These are phyloP conservation scores for Euwallacea fornicatus DNA, from an alignment of 1,140 invertebrate species.

Conservation along the genomic window DNA sequence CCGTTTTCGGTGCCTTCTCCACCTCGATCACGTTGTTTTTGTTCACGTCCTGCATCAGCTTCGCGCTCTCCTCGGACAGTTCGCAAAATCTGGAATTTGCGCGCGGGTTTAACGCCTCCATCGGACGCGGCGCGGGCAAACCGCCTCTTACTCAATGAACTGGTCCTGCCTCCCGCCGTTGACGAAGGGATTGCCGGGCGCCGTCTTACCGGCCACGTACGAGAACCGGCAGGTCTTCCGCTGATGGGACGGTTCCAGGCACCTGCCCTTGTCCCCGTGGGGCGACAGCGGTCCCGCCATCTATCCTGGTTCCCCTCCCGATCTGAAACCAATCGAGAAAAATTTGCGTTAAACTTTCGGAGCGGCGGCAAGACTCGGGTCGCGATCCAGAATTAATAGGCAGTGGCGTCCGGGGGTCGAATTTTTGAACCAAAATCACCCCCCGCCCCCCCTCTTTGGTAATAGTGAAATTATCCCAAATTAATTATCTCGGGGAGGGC, in stretches of 20 bases:
- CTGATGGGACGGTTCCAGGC: not conserved
- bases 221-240: not conserved
- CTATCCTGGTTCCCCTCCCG: not conserved
- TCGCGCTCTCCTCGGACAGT: conserved; percentile 28
- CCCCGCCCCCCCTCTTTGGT: no score
- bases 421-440: not conserved
- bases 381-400: not conserved
- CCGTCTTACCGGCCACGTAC: not conserved
- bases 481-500: no score
- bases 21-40: conserved; percentile 21
- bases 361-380: not conserved
- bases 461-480: no score
- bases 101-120: not conserved
- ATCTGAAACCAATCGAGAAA: not conserved
- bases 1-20: conserved; percentile 17
- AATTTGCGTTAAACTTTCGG: not conserved
- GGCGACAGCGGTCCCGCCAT: not conserved
- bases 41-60: conserved; percentile 19
- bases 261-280: no score
- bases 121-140: no score
- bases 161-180: not conserved
- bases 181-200: not conserved
- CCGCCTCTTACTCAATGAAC: not conserved
- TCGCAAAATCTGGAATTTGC: not conserved
- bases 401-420: not conserved